Evolutionary conservation across 2,797 vertebrate genomes (phyloP).

Genomic region (Acipenser oxyrinchus): DNA sequence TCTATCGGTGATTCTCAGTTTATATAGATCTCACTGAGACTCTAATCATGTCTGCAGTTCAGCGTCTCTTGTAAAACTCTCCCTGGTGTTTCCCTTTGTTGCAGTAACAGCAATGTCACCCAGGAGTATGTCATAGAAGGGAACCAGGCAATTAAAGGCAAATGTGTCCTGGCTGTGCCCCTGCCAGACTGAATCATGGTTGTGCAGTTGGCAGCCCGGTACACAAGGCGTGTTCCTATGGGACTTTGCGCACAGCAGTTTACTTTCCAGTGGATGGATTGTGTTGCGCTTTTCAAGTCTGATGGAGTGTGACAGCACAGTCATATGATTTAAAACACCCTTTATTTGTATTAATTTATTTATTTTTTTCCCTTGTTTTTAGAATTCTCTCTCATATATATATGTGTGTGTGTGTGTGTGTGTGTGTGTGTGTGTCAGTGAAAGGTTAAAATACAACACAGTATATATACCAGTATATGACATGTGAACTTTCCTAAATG

Average conservation of each 20-base stretch:
- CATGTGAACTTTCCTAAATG: conserved; percentile 53
- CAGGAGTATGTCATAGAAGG: conserved; percentile 37
- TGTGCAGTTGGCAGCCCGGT: conserved; percentile 41
- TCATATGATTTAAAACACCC: conserved; percentile 16
- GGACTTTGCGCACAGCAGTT: conserved; percentile 28
- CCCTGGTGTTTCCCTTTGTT: conserved; percentile 33
- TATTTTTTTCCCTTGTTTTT: no score
- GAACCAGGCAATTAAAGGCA: conserved; percentile 52
- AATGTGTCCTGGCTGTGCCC: conserved; percentile 38
- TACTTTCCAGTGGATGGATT: conserved; percentile 34
- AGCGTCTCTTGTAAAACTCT: conserved; percentile 10
- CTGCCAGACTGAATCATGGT: conserved; percentile 49
- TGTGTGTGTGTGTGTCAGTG: no score
- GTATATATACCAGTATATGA: conserved; percentile 26
- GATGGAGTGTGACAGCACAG: conserved; percentile 23
- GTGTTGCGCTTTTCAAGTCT: conserved; percentile 24
- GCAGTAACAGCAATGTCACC: conserved; percentile 34
- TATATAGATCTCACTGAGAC: no score
- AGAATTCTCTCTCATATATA: no score
- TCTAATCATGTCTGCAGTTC: no score
- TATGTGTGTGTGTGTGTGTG: no score
- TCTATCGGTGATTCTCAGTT: no score
- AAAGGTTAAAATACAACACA: background rate
- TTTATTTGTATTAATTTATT: background rate
- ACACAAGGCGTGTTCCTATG: conserved; percentile 35